These are phyloP conservation scores for Trypoxylus dichotomus DNA, from an alignment of 1,140 invertebrate genomes.

Conservation along the genomic window DNA sequence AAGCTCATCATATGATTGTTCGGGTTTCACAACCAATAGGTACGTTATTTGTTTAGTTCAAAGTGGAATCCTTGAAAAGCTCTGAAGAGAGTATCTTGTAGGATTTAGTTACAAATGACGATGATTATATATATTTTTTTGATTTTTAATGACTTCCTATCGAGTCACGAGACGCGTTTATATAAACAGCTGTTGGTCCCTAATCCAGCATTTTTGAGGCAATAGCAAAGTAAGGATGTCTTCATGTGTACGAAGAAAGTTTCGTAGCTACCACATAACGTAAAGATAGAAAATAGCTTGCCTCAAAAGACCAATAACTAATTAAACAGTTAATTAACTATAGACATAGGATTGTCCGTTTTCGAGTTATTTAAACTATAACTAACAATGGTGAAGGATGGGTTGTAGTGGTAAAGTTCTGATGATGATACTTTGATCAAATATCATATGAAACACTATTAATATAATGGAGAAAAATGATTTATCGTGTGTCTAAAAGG, in stretches of 20 bases:
- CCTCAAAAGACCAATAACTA: conserved; percentile 6
- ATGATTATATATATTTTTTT: conserved; percentile 12
- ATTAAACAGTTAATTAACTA: not conserved
- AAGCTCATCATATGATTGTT: not conserved
- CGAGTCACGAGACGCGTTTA: not conserved
- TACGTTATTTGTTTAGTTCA: not conserved
- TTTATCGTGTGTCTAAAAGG: too few species aligned
- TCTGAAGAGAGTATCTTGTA: not conserved
- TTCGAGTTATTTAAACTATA: not conserved
- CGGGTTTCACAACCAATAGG: not conserved
- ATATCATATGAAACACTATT: too few species aligned
- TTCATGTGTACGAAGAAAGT: not conserved
- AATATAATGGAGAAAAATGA: too few species aligned
- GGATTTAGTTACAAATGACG: not conserved
- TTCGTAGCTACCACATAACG: not conserved
- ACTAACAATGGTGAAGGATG: not conserved
- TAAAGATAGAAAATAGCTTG: not conserved
- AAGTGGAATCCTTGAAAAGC: not conserved
- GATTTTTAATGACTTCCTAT: not conserved
- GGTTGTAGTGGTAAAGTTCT: not conserved
- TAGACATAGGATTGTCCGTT: not conserved
- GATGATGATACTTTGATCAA: too few species aligned
- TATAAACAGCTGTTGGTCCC: conserved; percentile 10
- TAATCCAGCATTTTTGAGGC: conserved; percentile 19
- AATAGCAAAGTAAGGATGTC: not conserved